Evolutionary conservation across 2,797 vertebrate genomes (phyloP), one percentile per base, ranked within the genome.

Genomic region (Hafferia zeledoni): DNA sequence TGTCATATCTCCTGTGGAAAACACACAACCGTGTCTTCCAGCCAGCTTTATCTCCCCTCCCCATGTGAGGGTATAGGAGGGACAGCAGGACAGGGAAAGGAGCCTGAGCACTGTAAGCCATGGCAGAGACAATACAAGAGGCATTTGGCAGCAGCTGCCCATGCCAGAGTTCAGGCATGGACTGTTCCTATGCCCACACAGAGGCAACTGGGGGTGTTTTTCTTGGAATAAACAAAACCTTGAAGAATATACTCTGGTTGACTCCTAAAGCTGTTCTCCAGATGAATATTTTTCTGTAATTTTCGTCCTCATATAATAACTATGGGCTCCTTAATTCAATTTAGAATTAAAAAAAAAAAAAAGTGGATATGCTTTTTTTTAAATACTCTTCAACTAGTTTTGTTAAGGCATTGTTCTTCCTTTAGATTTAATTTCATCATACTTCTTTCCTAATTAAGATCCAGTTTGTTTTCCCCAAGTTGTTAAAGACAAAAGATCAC

Each of bases 381-480:
- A 47, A 93, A 43, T 24, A 19, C 2, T 68, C 47, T 94, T 89
- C 49, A 83, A 19, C 50, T 91, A 31, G 52, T 75, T 75, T 94
- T 77, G 10, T 80, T 65, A 91, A 64, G 50, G 53, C 56, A 41
- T 90, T 92, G 67, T 93, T 93, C 53, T 79, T 87, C 20, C 33
- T 56, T 89, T 87, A 84, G 39, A 46, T 67, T 85, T 91, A 65
- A 88, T 95, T 97, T 93, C 81, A 69, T 89, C 67, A 35, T 76
- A 82, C 49, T 93, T 91, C 74, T 95, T 88, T 87, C 55, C 81
- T 96, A 94, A 96, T 94, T 96, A 95, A 96, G 96, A 96, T 93
- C 55, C 77, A 94, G 87, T 92, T 97, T 95, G 81, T 93, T 94
- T 96, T 69, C 28, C 81, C 69, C 68, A 86, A 85, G 77, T 91